Evolutionary conservation across 2,113 vertebrate species (phyloP).

Genomic region (Ciconia boyciana): DNA sequence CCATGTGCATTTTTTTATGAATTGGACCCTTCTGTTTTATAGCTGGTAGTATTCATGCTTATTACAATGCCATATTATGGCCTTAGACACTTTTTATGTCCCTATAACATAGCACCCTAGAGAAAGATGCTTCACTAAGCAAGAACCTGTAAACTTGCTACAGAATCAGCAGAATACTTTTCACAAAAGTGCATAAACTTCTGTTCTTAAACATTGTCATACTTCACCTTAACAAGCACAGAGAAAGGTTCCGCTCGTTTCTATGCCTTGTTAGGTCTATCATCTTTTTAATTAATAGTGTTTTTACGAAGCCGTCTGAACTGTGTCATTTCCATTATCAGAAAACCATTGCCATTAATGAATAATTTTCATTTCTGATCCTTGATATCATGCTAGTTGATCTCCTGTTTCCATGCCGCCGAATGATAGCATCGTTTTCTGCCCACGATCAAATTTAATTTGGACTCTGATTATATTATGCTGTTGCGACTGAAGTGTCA

Average conservation of each 20-base stretch:
- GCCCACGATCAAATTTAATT: slow-evolving; percentile 99
- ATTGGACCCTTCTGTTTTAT: slow-evolving; percentile 68
- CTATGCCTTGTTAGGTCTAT: slow-evolving; percentile 97
- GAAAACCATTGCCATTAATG: slow-evolving; percentile 97
- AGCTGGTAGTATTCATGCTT: slow-evolving; percentile 51
- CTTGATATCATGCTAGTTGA: slow-evolving; percentile 93
- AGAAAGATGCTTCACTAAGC: slow-evolving; percentile 63
- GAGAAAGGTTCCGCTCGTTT: slow-evolving; percentile 79
- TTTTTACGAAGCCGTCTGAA: slow-evolving; percentile 99
- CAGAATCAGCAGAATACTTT: slow-evolving; percentile 32
- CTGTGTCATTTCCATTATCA: slow-evolving; percentile 99
- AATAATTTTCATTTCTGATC: slow-evolving; percentile 99
- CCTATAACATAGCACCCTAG: slow-evolving; percentile 52
- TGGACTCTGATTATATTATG: slow-evolving; percentile 99
- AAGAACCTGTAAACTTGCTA: slow-evolving; percentile 55
- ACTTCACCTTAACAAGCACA: slow-evolving; percentile 76
- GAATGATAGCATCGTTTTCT: slow-evolving; percentile 97
- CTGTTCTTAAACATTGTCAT: slow-evolving; percentile 68
- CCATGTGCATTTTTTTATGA: slow-evolving; percentile 70
- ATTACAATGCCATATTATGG: slow-evolving; percentile 61
- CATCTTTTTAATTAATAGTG: slow-evolving; percentile 99
- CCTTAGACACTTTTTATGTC: slow-evolving; percentile 61
- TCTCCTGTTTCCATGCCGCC: slow-evolving; percentile 91
- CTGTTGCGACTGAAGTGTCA: slow-evolving; percentile 99
- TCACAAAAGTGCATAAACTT: slow-evolving; percentile 60